phyloP scores from a whole-genome alignment of 1,140 invertebrate genomes.

The Drosophila carrolli region DNA sequence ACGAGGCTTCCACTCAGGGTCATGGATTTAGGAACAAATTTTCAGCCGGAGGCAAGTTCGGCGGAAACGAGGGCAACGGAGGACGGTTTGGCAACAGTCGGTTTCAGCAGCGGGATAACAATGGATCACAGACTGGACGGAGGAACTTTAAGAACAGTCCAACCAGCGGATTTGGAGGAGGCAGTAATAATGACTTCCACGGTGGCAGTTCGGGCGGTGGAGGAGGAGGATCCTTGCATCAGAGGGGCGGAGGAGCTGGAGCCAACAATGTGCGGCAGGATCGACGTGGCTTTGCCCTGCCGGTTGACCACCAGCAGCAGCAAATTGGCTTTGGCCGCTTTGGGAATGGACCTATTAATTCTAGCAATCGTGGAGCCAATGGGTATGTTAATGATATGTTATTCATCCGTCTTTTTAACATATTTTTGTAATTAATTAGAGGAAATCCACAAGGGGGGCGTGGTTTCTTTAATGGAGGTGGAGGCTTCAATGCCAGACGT shows the following conservation, averaged over 20 bases:
- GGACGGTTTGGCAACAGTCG: slow-evolving; percentile 46
- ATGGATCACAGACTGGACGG: slow-evolving; percentile 16
- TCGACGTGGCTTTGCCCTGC: slow-evolving; percentile 70
- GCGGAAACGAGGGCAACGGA: slow-evolving; percentile 35
- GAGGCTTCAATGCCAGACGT: slow-evolving; percentile 57
- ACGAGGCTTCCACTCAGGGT: slow-evolving; percentile 19
- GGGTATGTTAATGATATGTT: slow-evolving; percentile 24
- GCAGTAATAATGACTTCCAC: slow-evolving; percentile 52
- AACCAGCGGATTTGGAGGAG: slow-evolving; percentile 38
- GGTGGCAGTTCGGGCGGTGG: slow-evolving; percentile 25
- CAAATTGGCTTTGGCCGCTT: slow-evolving; percentile 60
- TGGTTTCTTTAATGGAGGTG: slow-evolving; percentile 79
- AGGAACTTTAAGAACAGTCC: slow-evolving; percentile 49
- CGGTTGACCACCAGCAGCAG: slow-evolving; percentile 67
- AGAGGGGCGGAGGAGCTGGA: slow-evolving; percentile 18
- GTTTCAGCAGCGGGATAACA: slow-evolving; percentile 42
- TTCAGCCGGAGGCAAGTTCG: slow-evolving; percentile 32
- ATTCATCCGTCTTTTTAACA: background rate
- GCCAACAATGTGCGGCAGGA: slow-evolving; percentile 57
- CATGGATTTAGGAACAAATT: slow-evolving; percentile 61
- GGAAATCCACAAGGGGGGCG: slow-evolving; percentile 70
- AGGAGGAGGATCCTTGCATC: slow-evolving; percentile 25
- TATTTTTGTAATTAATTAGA: slow-evolving; percentile 11
- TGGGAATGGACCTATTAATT: slow-evolving; percentile 54
- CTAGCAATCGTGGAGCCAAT: slow-evolving; percentile 36